Evolutionary conservation across 2,797 vertebrate species (phyloP), one percentile per base, ranked within the genome.

Genomic region (Prionace glauca): DNA sequence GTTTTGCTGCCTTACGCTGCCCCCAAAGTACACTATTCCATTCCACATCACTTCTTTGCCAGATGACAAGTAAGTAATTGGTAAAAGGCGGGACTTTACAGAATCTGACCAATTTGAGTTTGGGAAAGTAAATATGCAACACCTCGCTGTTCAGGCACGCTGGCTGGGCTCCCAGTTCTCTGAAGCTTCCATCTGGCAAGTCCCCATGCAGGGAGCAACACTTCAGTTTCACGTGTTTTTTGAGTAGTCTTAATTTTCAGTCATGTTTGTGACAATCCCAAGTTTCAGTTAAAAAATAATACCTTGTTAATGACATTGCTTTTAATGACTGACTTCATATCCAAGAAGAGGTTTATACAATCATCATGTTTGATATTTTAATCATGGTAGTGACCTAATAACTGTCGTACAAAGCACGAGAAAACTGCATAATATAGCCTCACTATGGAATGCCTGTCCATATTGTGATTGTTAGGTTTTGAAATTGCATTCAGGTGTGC

Each of bases 1-100:
- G 96, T 98, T 98, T 14, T 99, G 98, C 97, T 98, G 98, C 90
- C 96, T 99, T 96, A 99, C 98, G 2, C 96, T 99, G 92, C 97
- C 98, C 65, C 99, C 99, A 0, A 98, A 98, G 81, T 97, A 98
- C 95, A 98, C 98, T 3, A 99, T 99, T 95, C 98, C 99, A 0
- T 99, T 99, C 97, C 99, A 99, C 95, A 96, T 99, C 97, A 98
- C 99, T 20, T 97, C 98, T 95, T 97, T 99, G 94, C 98, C 98
- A 2, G 99, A 99, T 56, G 99, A 99, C 97, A 99, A 99, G 99
- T 99, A 97, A 98, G 99, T 98, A 95, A 65, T 92, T 32, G 26
- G 41, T 56, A 32, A 22, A 94, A 45, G 36, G 67, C 10, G n/a
- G 65, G 69, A 69, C 65, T 29, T 77, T n/a, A 95, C 29, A 60